Percentiles rank a stretch among this genome's conserved stretches.
Conservation (phyloP, 2,113 vertebrate genomes). For the Halichoerus grypus region DNA sequence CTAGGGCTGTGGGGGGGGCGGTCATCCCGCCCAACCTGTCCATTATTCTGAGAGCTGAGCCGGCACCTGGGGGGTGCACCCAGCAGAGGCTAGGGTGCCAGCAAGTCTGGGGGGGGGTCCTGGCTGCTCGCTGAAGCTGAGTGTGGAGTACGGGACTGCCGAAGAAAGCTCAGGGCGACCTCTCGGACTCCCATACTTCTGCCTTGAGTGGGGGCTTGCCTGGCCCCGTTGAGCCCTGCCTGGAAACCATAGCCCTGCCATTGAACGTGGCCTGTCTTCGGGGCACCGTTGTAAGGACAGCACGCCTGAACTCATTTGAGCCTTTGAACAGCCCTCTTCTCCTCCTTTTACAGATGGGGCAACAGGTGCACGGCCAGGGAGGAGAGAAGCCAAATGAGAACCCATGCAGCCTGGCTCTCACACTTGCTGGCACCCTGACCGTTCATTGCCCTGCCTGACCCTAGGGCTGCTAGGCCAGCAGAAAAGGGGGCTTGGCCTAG, state of each 20-base stretch:
- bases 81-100: not conserved
- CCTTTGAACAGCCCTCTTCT: not conserved
- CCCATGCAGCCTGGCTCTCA: not conserved
- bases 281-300: fast-evolving
- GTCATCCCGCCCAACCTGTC: not conserved
- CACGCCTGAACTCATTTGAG: fast-evolving
- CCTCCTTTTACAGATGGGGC: not conserved
- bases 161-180: not conserved
- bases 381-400: not conserved
- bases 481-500: not conserved
- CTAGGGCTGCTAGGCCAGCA: fast-evolving
- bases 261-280: fast-evolving
- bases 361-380: not conserved
- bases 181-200: not conserved
- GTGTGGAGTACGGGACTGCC: fast-evolving
- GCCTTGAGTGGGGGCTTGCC: not conserved
- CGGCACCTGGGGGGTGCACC: not conserved
- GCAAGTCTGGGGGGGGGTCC: not conserved
- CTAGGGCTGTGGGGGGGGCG: not conserved
- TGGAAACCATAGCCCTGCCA: not conserved
- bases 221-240: not conserved
- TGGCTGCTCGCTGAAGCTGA: not conserved
- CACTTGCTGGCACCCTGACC: not conserved
- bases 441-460: not conserved
- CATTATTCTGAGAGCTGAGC: not conserved